These are phyloP conservation scores for Forficula auricularia DNA, from an alignment of 1,140 invertebrate species.

Conservation along the genomic window DNA sequence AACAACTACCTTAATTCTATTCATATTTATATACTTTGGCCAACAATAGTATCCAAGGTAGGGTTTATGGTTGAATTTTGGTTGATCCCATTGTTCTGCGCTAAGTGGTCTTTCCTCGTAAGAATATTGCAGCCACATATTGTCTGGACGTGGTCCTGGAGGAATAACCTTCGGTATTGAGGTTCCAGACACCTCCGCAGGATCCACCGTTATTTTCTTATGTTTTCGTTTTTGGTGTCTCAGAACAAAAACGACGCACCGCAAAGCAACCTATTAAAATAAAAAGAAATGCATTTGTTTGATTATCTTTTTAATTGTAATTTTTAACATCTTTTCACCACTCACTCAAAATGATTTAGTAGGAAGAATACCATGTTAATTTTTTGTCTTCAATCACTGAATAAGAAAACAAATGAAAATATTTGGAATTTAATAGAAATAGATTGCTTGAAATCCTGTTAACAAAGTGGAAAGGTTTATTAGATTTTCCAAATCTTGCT, in stretches of 20 bases:
- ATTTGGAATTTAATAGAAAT: neutral
- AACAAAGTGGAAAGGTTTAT: no score
- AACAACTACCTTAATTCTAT: no score
- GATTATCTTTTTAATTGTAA: no score
- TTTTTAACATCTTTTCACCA: no score
- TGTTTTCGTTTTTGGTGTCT: constrained; percentile 59
- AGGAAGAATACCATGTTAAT: no score
- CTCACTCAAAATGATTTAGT: neutral
- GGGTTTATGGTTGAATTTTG: constrained; percentile 46
- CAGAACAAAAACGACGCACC: constrained; percentile 43
- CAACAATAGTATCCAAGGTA: constrained; percentile 64
- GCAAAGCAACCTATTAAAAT: constrained; percentile 35
- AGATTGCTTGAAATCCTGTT: neutral
- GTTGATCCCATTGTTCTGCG: constrained; percentile 54
- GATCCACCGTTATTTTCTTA: constrained; percentile 37
- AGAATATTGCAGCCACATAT: constrained; percentile 56
- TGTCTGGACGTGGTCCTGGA: constrained; percentile 43
- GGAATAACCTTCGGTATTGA: constrained; percentile 14
- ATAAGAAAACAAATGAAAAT: neutral
- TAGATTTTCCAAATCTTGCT: no score
- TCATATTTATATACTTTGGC: constrained; percentile 59
- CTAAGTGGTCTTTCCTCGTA: constrained; percentile 35
- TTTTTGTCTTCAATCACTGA: neutral
- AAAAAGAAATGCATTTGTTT: neutral
- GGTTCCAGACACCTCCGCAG: constrained; percentile 17